phyloP scores from a whole-genome alignment of 2,113 vertebrate species.

The Erinaceus europaeus region DNA sequence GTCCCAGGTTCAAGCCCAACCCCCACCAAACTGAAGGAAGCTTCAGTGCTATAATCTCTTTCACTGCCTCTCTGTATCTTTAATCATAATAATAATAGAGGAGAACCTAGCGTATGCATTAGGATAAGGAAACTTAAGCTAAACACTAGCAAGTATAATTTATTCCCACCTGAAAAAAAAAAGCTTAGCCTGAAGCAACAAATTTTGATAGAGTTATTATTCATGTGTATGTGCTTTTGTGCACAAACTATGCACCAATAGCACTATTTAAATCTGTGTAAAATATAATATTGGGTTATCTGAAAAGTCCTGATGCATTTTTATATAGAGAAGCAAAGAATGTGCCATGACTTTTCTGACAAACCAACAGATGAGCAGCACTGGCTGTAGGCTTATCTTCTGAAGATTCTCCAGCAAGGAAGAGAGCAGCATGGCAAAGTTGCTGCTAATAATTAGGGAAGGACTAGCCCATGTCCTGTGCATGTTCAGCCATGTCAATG shows the following conservation, averaged over 20 bases:
- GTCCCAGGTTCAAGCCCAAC: no score
- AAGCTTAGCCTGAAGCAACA: constrained; percentile 39
- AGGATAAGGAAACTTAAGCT: not conserved
- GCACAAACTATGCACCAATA: constrained; percentile 53
- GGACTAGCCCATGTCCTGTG: not conserved
- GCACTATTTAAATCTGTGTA: constrained; percentile 72
- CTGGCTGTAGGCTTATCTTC: constrained; percentile 43
- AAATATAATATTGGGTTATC: no score
- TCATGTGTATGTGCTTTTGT: not conserved
- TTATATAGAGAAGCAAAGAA: no score
- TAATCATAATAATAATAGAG: no score
- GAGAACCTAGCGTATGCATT: not conserved
- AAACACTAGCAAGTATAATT: constrained; percentile 45
- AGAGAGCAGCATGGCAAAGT: constrained; percentile 30
- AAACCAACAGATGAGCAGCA: constrained; percentile 72
- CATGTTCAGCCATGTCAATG: not conserved
- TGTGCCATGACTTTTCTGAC: no score
- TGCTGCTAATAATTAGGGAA: constrained; percentile 31
- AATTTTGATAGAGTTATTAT: constrained; percentile 69
- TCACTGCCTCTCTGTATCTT: no score
- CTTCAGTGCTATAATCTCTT: no score
- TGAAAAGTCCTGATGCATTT: no score
- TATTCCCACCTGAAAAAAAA: constrained; percentile 20
- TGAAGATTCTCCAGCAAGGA: constrained; percentile 20
- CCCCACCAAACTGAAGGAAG: no score